Evolutionary conservation across 1,140 invertebrate genomes (phyloP).

Genomic region (Bombus superbus): DNA sequence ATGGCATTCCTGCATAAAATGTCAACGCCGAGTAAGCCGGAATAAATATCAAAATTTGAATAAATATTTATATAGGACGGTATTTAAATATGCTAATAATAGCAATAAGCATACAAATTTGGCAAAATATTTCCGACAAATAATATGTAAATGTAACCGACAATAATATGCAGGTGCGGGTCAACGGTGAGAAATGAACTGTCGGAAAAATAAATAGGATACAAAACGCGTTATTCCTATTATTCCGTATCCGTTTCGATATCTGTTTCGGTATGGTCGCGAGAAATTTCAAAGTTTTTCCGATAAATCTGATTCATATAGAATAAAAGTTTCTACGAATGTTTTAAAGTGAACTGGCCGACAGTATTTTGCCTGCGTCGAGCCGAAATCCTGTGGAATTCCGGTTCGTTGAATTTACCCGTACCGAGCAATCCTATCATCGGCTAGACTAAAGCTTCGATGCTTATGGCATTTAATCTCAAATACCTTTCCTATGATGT

Average conservation of each 20-base stretch:
- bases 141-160: slow-evolving; percentile 10
- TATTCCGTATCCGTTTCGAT: no score
- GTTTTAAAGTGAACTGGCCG: neutral
- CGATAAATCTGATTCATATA: neutral
- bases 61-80: slow-evolving; percentile 2
- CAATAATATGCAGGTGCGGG: neutral
- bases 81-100: slow-evolving; percentile 3
- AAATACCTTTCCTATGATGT: slow-evolving; percentile 27
- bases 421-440: slow-evolving; percentile 22
- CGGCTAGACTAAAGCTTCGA: slow-evolving; percentile 25
- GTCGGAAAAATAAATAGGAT: neutral
- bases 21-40: neutral
- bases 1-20: neutral
- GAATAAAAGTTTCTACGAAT: neutral
- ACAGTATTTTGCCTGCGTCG: neutral
- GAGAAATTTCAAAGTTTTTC: neutral
- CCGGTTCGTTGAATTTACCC: slow-evolving; percentile 13
- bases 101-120: slow-evolving; percentile 4
- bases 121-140: neutral
- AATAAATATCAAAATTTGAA: neutral
- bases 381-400: neutral
- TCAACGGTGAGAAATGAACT: neutral
- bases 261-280: neutral
- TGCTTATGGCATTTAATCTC: slow-evolving; percentile 56
- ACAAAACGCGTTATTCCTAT: neutral